Evolutionary conservation across 2,797 vertebrate genomes (phyloP).

Genomic region (Glyptemys insculpta): DNA sequence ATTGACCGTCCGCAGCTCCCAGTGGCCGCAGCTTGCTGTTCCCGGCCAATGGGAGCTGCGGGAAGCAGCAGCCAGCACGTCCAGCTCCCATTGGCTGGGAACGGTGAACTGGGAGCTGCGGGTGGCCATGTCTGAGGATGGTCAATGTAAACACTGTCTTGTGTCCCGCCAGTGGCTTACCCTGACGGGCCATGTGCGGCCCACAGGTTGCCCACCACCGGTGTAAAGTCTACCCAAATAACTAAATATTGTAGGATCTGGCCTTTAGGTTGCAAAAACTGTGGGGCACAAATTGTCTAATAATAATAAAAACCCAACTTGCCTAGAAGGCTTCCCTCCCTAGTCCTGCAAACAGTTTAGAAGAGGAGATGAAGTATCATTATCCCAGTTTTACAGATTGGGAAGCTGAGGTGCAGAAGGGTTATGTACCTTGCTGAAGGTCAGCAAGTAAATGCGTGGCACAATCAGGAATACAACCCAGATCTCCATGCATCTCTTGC

Average conservation of each 20-base stretch:
- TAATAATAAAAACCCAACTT: conserved; percentile 23
- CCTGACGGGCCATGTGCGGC: too few species aligned
- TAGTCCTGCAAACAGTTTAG: neutral
- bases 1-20: too few species aligned
- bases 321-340: neutral
- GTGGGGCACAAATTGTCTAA: conserved; percentile 19
- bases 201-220: too few species aligned
- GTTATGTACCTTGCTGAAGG: neutral
- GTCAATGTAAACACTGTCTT: too few species aligned
- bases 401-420: accelerated
- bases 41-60: too few species aligned
- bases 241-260: neutral
- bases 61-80: too few species aligned
- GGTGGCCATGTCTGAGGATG: too few species aligned
- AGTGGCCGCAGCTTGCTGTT: too few species aligned
- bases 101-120: too few species aligned
- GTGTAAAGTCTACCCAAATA: too few species aligned
- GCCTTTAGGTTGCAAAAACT: neutral
- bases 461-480: neutral
- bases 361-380: neutral
- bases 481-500: neutral
- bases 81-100: too few species aligned
- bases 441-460: neutral
- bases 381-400: neutral
- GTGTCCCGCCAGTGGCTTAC: too few species aligned